A percentile compares a stretch with the other conserved stretches of the same genome.
These are phyloP conservation scores for Scaptodrosophila latifasciaeformis DNA, from an alignment of 2,888 invertebrate genomes.

Conservation along the genomic window DNA sequence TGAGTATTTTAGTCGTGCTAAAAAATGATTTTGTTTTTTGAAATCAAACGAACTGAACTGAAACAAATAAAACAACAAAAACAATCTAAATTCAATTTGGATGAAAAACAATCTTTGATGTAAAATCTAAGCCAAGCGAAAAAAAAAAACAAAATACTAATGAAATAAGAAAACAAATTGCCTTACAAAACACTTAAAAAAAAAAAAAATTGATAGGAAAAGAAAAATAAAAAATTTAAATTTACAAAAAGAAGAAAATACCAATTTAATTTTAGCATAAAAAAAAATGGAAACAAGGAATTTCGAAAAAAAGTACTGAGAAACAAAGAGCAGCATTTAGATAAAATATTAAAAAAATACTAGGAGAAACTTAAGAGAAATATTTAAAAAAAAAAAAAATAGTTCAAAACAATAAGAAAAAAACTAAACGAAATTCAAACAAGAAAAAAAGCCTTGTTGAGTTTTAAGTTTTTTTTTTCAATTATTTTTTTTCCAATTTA, in stretches of 20 bases:
- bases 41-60: constrained; percentile 53
- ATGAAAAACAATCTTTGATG: constrained; percentile 55
- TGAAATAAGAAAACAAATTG: constrained; percentile 48
- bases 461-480: constrained; percentile 25
- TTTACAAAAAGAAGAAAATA: too few relatives aligned
- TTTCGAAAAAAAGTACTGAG: constrained; percentile 9
- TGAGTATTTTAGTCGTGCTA: too few relatives aligned
- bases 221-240: constrained; percentile 33
- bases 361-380: too few relatives aligned
- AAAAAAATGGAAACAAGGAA: neutral
- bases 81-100: constrained; percentile 62
- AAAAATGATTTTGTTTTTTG: constrained; percentile 35
- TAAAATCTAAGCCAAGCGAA: constrained; percentile 43
- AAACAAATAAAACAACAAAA: too few relatives aligned
- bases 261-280: too few relatives aligned
- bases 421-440: constrained; percentile 15
- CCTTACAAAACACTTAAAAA: constrained; percentile 27
- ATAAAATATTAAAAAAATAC: constrained; percentile 22
- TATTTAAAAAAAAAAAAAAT: too few relatives aligned
- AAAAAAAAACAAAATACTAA: constrained; percentile 20
- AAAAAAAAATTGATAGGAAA: constrained; percentile 16
- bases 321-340: constrained; percentile 34
- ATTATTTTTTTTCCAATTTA: neutral
- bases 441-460: constrained; percentile 17
- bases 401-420: too few relatives aligned